These are phyloP conservation scores for Neotoxoptera formosana DNA, from an alignment of 1,140 invertebrate species.

Conservation along the genomic window DNA sequence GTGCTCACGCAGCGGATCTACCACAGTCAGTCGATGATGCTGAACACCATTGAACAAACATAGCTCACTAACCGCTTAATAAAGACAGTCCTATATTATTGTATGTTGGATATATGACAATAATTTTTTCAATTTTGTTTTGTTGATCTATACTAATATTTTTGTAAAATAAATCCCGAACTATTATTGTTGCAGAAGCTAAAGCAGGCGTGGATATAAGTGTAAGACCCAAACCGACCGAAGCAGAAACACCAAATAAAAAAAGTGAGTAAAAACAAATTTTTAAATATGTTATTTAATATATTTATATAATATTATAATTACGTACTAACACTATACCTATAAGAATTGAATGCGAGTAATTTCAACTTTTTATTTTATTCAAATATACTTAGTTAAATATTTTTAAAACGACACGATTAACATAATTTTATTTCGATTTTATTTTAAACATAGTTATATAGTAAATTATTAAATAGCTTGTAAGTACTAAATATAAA, in stretches of 20 bases:
- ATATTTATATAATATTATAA: background rate
- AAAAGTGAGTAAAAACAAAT: conserved; percentile 36
- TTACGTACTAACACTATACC: background rate
- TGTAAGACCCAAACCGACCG: background rate
- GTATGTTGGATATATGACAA: background rate
- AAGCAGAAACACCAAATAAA: background rate
- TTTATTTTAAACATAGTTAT: background rate
- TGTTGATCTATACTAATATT: background rate
- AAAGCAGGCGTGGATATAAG: background rate
- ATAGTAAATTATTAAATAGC: background rate
- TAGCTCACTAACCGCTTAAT: background rate
- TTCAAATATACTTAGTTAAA: background rate
- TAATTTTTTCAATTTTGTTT: background rate
- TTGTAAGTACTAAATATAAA: background rate
- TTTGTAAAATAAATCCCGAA: background rate
- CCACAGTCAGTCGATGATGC: conserved; percentile 50
- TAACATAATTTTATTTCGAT: background rate
- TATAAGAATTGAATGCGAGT: background rate
- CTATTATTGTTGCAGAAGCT: conserved; percentile 5
- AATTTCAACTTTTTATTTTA: conserved; percentile 11
- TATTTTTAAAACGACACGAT: background rate
- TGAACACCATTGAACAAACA: conserved; percentile 41
- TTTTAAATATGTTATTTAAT: background rate
- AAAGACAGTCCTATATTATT: background rate
- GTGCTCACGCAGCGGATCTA: conserved; percentile 51